Percentiles rank a stretch among this genome's conserved stretches.
These are phyloP conservation scores for Carollia perspicillata DNA, from an alignment of 2,113 vertebrate species.

Conservation along the genomic window DNA sequence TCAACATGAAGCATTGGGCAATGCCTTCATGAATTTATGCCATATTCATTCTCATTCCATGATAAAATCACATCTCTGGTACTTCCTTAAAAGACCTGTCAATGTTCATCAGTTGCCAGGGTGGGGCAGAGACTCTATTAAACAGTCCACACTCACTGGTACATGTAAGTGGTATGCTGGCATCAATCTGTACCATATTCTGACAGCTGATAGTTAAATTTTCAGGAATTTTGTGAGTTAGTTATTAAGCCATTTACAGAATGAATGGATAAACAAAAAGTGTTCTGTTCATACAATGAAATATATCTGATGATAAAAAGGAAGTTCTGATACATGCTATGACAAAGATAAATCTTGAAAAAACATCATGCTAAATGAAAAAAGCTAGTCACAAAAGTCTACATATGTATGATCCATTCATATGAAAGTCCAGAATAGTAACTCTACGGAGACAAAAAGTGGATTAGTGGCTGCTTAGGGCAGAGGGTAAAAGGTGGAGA, in stretches of 20 bases:
- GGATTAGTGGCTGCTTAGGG: not conserved
- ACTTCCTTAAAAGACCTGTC: not conserved
- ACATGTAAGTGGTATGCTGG: not conserved
- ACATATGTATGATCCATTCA: not conserved
- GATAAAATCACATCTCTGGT: not conserved
- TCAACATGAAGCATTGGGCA: not conserved
- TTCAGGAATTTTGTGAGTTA: slow-evolving; percentile 16
- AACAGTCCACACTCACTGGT: not conserved
- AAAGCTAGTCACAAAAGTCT: not conserved
- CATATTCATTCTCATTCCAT: not conserved
- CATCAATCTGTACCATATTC: not conserved
- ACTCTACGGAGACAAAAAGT: not conserved
- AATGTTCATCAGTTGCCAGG: not conserved
- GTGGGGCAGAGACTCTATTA: not conserved
- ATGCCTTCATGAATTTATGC: not conserved
- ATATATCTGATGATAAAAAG: not conserved
- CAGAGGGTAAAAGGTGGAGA: not conserved
- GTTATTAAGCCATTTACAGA: not conserved
- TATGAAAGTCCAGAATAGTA: not conserved
- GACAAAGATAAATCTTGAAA: not conserved
- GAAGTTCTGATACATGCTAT: not conserved
- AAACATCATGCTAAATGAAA: not conserved
- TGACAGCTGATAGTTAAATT: not conserved
- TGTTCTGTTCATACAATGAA: not conserved
- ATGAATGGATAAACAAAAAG: slow-evolving; percentile 26